Conservation (phyloP, 2,113 vertebrate species). For the Trogon surrucura region DNA sequence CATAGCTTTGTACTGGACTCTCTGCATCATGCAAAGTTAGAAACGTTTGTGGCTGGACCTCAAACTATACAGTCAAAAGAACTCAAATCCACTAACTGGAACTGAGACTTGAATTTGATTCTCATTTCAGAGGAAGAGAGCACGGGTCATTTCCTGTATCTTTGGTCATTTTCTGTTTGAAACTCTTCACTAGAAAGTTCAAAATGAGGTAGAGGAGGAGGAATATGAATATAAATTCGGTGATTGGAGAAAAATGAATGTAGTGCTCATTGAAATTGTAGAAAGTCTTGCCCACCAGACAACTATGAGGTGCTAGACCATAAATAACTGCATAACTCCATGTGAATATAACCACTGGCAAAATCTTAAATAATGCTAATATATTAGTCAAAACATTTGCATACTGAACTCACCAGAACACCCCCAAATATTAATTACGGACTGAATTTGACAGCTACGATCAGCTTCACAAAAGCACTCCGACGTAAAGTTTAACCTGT, state of each 20-base stretch:
- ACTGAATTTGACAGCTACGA: neutral
- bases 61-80: neutral
- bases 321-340: neutral
- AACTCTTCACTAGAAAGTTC: neutral
- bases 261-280: neutral
- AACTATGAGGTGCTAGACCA: neutral
- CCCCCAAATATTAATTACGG: neutral
- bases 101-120: neutral
- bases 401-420: neutral
- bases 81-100: neutral
- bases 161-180: neutral
- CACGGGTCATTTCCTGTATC: neutral
- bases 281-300: neutral
- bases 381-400: neutral
- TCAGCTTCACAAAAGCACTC: neutral
- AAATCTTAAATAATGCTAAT: neutral
- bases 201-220: neutral
- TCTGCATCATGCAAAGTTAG: neutral
- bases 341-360: neutral
- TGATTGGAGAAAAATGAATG: neutral
- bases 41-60: neutral
- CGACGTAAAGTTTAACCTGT: neutral
- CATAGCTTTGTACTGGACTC: neutral
- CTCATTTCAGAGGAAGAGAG: neutral
- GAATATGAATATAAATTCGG: neutral